These are phyloP conservation scores for Aplysina aerophoba DNA, from an alignment of 37 sponge, comb jelly and placozoan species.

Conservation along the genomic window DNA sequence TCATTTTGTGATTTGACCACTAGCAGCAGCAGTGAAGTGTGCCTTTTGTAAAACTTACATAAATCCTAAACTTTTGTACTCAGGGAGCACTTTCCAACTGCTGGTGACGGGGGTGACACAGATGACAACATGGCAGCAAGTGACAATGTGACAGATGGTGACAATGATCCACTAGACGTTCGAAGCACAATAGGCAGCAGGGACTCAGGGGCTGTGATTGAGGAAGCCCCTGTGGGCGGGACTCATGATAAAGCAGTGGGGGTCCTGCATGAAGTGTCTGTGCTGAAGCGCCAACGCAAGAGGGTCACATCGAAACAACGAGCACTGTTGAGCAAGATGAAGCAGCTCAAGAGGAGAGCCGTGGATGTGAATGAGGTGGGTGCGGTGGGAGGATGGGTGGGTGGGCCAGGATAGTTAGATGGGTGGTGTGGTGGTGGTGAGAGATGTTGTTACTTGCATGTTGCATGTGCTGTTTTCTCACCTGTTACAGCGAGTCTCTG, in stretches of 20 bases:
- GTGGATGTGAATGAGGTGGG: conserved; percentile 51
- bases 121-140: neutral
- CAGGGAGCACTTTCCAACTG: conserved; percentile 13
- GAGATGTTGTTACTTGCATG: neutral
- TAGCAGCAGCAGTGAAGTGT: too few species aligned
- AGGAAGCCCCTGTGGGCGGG: neutral
- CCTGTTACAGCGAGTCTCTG: neutral
- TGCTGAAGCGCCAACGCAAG: conserved; percentile 41
- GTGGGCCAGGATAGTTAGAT: neutral
- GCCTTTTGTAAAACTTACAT: too few species aligned
- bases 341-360: conserved; percentile 28
- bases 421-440: neutral
- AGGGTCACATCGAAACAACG: conserved; percentile 47
- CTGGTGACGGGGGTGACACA: neutral
- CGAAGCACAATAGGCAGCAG: neutral
- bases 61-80: too few species aligned
- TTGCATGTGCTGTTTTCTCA: neutral
- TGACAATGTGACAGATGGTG: neutral
- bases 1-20: too few species aligned
- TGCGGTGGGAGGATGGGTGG: neutral
- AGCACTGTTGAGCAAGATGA: conserved; percentile 35
- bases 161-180: neutral
- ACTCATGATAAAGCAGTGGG: conserved; percentile 12
- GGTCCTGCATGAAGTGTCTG: conserved; percentile 43
- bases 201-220: neutral